phyloP scores from a whole-genome alignment of 1,140 invertebrate species.

The Ooceraea biroi region DNA sequence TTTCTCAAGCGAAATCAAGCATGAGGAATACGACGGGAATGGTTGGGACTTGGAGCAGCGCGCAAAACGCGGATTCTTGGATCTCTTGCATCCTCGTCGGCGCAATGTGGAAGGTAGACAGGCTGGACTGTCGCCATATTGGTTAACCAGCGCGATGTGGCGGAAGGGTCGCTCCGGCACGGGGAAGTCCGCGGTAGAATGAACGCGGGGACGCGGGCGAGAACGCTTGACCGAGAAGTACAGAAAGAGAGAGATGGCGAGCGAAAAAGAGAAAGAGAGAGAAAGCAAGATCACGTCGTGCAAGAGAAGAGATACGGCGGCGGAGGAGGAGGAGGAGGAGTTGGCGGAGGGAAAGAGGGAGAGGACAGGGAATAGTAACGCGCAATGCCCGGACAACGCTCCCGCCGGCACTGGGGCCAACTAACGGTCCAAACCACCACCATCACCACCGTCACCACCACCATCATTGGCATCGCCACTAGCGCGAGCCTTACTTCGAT shows the following conservation, averaged over 20 bases:
- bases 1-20: constrained; percentile 34
- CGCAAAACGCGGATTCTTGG: constrained; percentile 37
- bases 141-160: constrained; percentile 24
- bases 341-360: constrained; percentile 6
- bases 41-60: constrained; percentile 16
- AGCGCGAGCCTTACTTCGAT: constrained; percentile 61
- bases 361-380: constrained; percentile 76
- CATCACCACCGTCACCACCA: constrained; percentile 73
- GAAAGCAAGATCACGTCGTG: constrained; percentile 20
- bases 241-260: constrained; percentile 41
- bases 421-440: constrained; percentile 84
- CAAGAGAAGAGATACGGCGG: constrained; percentile 39
- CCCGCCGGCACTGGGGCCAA: constrained; percentile 83
- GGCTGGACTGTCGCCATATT: constrained; percentile 36
- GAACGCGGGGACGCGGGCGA: constrained; percentile 53
- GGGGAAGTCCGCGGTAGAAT: constrained; percentile 63
- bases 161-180: constrained; percentile 46
- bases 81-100: constrained; percentile 42
- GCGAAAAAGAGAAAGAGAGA: constrained; percentile 17
- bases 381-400: constrained; percentile 83
- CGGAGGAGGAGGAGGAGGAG: constrained; percentile 16
- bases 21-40: not conserved
- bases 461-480: constrained; percentile 59
- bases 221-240: constrained; percentile 51
- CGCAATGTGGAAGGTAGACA: constrained; percentile 34